These are phyloP conservation scores for Champsocephalus gunnari DNA, from an alignment of 2,797 vertebrate species.

Conservation along the genomic window DNA sequence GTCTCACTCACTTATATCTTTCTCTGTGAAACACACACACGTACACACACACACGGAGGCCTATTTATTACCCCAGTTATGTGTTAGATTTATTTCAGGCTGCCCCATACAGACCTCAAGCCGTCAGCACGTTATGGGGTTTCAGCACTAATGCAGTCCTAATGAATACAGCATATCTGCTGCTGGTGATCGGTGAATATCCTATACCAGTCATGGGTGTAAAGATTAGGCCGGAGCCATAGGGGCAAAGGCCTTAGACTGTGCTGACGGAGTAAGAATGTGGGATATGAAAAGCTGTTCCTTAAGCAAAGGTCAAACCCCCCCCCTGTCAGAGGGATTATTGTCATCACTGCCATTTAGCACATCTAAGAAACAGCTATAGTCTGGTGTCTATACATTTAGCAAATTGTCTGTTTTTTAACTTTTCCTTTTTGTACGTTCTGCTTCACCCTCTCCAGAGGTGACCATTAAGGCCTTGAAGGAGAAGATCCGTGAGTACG, in stretches of 20 bases:
- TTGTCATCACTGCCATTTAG: conserved; percentile 53
- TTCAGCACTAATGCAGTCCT: conserved; percentile 76
- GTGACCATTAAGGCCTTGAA: conserved; percentile 99
- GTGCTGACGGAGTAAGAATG: conserved; percentile 65
- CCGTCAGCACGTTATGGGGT: conserved; percentile 79
- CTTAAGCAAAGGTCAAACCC: conserved; percentile 60
- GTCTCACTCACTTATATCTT: conserved; percentile 82
- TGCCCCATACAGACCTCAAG: conserved; percentile 63
- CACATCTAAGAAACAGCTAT: conserved; percentile 13
- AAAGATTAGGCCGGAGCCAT: conserved; percentile 68
- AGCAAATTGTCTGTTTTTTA: conserved; percentile 8
- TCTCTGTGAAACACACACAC: conserved; percentile 64
- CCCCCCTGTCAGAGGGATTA: conserved; percentile 24
- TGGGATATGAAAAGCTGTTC: conserved; percentile 51
- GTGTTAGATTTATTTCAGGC: conserved; percentile 83
- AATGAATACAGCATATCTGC: conserved; percentile 80
- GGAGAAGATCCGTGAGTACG: conserved; percentile 98
- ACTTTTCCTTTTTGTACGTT: not conserved
- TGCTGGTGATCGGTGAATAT: conserved; percentile 61
- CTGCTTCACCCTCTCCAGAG: conserved; percentile 81
- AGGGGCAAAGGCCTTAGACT: conserved; percentile 43
- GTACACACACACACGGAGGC: conserved; percentile 41
- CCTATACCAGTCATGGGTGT: conserved; percentile 54
- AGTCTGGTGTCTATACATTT: conserved; percentile 27
- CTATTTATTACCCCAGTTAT: conserved; percentile 84